Conservation (phyloP, 2,888 invertebrate species). For the Aproaerema taeniolella region DNA sequence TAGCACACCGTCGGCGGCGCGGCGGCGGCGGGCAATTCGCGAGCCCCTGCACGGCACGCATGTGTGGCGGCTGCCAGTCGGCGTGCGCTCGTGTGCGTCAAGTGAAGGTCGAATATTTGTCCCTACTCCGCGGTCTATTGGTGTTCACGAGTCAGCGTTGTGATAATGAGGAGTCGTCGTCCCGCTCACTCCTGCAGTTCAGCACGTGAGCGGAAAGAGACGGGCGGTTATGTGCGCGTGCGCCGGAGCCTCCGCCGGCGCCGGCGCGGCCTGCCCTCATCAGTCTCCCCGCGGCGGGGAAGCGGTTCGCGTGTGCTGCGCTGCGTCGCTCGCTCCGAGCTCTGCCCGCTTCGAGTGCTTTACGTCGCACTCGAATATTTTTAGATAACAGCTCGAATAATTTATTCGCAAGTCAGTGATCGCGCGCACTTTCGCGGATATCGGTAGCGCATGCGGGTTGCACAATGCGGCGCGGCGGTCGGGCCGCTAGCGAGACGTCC, state of each 20-base stretch:
- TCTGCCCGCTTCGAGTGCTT: slow-evolving; percentile 49
- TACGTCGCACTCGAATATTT: slow-evolving; percentile 71
- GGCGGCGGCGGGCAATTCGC: slow-evolving; percentile 54
- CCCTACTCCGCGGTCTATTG: slow-evolving; percentile 76
- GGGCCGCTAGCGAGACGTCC: slow-evolving; percentile 55
- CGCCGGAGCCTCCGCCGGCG: slow-evolving; percentile 70
- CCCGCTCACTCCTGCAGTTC: slow-evolving; percentile 49
- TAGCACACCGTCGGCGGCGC: slow-evolving; percentile 54
- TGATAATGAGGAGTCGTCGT: slow-evolving; percentile 65
- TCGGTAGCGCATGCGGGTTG: slow-evolving; percentile 62
- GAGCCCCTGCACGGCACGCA: slow-evolving; percentile 40
- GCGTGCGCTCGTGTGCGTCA: slow-evolving; percentile 61
- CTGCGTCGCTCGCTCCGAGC: slow-evolving; percentile 48
- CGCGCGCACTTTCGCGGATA: slow-evolving; percentile 70
- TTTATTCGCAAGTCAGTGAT: slow-evolving; percentile 72
- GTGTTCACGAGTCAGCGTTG: slow-evolving; percentile 73
- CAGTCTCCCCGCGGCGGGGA: slow-evolving; percentile 76
- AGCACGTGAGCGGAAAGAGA: slow-evolving; percentile 47
- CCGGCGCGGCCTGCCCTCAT: slow-evolving; percentile 72
- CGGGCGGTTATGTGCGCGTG: slow-evolving; percentile 60
- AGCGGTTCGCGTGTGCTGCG: slow-evolving; percentile 70
- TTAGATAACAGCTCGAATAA: slow-evolving; percentile 75
- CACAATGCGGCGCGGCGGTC: slow-evolving; percentile 37
- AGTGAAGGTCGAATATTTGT: slow-evolving; percentile 77
- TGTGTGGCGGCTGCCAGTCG: slow-evolving; percentile 53